Conservation (phyloP, 2,888 invertebrate species). For the Sphaerophoria rueppellii region DNA sequence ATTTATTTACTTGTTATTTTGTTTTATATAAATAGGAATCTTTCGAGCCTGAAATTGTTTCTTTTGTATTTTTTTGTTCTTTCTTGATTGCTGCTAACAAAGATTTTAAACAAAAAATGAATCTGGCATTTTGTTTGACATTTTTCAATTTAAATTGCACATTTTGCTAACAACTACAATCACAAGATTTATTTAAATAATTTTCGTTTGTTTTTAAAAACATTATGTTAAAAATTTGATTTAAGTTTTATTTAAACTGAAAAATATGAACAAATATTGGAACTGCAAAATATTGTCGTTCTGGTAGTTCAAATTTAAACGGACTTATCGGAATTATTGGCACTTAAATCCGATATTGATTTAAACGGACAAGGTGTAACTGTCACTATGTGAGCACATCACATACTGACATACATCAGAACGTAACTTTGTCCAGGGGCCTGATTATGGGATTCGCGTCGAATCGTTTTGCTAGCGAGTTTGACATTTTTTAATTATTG, state of each 20-base stretch:
- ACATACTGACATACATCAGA: too few relatives aligned
- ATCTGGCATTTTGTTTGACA: constrained; percentile 48
- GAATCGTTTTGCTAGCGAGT: too few relatives aligned
- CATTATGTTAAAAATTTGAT: constrained; percentile 2
- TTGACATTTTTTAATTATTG: too few relatives aligned
- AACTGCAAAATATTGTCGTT: constrained; percentile 9
- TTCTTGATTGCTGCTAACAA: constrained; percentile 46
- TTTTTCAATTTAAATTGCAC: constrained; percentile 59
- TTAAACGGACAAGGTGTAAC: too few relatives aligned
- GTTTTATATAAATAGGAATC: constrained; percentile 67
- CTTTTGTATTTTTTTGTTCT: constrained; percentile 54
- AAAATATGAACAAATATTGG: constrained; percentile 53
- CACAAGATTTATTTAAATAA: neutral
- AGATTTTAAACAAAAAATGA: neutral
- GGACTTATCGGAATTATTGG: too few relatives aligned
- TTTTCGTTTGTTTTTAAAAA: constrained; percentile 2
- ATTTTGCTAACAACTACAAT: neutral
- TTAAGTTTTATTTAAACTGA: constrained; percentile 51
- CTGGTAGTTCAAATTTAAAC: neutral
- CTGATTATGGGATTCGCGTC: too few relatives aligned
- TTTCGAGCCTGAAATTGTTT: constrained; percentile 71
- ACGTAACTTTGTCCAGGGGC: too few relatives aligned
- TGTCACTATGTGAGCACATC: too few relatives aligned
- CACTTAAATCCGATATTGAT: too few relatives aligned
- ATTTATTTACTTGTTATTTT: constrained; percentile 41